Base-by-base conservation (phyloP, 1,140 invertebrate species). In the Drosophila tropicalis region DNA sequence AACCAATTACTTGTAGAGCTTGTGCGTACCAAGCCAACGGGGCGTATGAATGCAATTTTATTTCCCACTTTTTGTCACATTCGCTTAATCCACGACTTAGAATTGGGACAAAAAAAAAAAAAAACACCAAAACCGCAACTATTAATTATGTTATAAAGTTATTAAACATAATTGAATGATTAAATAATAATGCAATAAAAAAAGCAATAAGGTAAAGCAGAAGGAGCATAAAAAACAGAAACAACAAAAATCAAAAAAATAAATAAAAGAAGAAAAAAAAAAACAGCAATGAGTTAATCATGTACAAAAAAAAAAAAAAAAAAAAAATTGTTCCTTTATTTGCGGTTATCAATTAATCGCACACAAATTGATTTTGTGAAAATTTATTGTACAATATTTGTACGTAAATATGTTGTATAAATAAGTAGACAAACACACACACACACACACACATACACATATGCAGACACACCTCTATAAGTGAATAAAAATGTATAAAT, bases 161-260 rank as follows among this genome's bases (percentile, higher is more conserved):
- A 85, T 77, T 70, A 76, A 76, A 77, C 62, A 73, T 72, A 85
- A 64, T 77, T 81, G 73, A 79, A 76, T 81, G 81, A 84, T 85
- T 81, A 84, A 72, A 81, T 70, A 72, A 73, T 72, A 29, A 29
- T 29, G 5, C 29, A 29, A 47, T 70, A 5, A 67, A 36, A 56
- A 54, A 41, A 62, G 62, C 55, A 47, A 40, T 41, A 62, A n/a
- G 51, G 36, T 40, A 15, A 39, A 17, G 36, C 36, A 13, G 13
- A 32, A 41, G n/a, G 44, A 12, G 39, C 19, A 19, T 17, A 17
- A 19, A 55, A 58, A 57, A 29, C 29, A 5, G 29, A 55, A 47
- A 44, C 10, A 19, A 9, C 7, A 22, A 51, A 39, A 5, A 39
- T 13, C 36, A 39, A 17, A 7, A 15, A 47, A 47, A 47, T 19